Evolutionary conservation across 2,113 vertebrate species (phyloP).

Genomic region (Passer montanus): DNA sequence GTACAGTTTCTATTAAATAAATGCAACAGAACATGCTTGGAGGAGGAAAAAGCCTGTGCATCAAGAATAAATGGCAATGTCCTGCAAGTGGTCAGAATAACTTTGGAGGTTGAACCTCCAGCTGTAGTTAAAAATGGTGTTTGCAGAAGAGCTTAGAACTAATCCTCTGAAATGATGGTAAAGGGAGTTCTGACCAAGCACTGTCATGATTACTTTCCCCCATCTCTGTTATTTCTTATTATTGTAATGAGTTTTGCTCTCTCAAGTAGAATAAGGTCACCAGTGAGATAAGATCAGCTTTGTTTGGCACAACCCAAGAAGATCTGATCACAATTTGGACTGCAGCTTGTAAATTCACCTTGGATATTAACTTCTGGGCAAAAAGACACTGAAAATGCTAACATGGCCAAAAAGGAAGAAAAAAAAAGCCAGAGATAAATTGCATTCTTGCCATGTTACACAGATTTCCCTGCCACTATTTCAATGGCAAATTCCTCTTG

Average conservation of each 20-base stretch:
- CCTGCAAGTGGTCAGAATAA: constrained; percentile 30
- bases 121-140: constrained; percentile 62
- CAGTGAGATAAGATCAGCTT: constrained; percentile 74
- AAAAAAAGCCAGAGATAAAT: not conserved
- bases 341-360: constrained; percentile 68
- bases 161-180: constrained; percentile 59
- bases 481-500: constrained; percentile 9
- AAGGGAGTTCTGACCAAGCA: constrained; percentile 57
- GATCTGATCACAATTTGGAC: constrained; percentile 68
- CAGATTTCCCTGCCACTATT: not conserved
- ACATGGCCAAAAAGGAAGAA: not conserved
- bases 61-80: constrained; percentile 26
- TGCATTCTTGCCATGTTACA: not conserved
- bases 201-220: constrained; percentile 9
- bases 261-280: constrained; percentile 71
- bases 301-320: constrained; percentile 63
- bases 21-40: not conserved
- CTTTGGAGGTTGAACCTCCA: constrained; percentile 41
- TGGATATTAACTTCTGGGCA: constrained; percentile 58
- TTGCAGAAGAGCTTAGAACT: constrained; percentile 53
- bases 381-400: constrained; percentile 47
- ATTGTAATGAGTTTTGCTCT: constrained; percentile 67
- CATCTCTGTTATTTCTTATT: constrained; percentile 69
- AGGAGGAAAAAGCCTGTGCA: constrained; percentile 34
- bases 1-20: constrained; percentile 34